Evolutionary conservation across 92 coral and sea anemone species (phyloP), one percentile per base, ranked within the genome.

Genomic region (Epizoanthus stellaris): DNA sequence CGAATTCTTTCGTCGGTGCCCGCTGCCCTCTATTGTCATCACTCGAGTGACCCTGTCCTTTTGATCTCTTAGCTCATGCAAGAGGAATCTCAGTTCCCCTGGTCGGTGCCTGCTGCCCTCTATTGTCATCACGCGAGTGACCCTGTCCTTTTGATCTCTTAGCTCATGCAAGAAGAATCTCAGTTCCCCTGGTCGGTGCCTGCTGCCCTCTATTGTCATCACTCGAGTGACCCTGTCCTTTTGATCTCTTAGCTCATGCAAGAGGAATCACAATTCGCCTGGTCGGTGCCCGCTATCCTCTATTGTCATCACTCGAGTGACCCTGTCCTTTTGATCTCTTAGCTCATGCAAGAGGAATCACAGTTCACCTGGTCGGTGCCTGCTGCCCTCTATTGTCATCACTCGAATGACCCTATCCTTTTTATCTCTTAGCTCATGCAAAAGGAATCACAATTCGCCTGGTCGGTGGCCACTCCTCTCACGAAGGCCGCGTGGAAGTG

Each of bases 401-500:
- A 52, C 52, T 1, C 12, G 56, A 1, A 0, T 52, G 13, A 11
- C 56, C 0, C 56, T 52, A 3, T 11, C 12, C 15, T 52, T 52
- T 11, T 52, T 0, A 52, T 52, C 17, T 68, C n/a, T 38, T 39
- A 68, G 49, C 3, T 15, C n/a, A 1, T 7, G 16, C 60, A 0
- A 72, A 72, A 43, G 40, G 16, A 72, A 47, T 19, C 16, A 16
- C 3, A 19, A 39, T 72, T 49, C 59, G 61, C 20, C 23, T 72
- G 59, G 60, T 72, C 21, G 77, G 77, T n/a, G 77, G 77, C 15
- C 38, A 16, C 38, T 72, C 60, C 36, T 45, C 38, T 21, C 57
- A 39, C 9, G 77, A 72, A 20, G 77, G 60, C 56, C 77, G 77
- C 40, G 77, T 72, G 60, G 77, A 72, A 72, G 61, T 72, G 16